These are phyloP conservation scores for Pseudorhiza aurosa DNA, from an alignment of 30 jellyfish, hydroid and myxozoan genomes.

Conservation along the genomic window DNA sequence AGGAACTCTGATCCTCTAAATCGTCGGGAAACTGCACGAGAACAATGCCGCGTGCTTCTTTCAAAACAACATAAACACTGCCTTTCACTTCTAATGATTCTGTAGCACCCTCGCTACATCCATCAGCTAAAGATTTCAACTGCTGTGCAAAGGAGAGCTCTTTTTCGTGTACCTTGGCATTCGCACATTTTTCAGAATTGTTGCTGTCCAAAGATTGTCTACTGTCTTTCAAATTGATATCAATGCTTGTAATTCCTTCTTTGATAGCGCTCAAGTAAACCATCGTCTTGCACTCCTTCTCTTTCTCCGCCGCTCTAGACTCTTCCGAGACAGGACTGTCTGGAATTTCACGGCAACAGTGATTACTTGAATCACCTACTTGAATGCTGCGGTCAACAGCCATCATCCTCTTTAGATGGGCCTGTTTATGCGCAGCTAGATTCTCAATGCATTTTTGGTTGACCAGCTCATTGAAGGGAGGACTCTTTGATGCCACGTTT, in stretches of 20 bases:
- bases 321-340: too few species aligned
- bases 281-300: too few species aligned
- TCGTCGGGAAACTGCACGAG: slow-evolving; percentile 8
- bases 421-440: neutral
- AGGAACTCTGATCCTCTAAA: neutral
- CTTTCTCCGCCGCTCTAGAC: too few species aligned
- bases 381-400: slow-evolving; percentile 25
- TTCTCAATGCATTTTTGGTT: neutral
- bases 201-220: neutral
- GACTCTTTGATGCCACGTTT: neutral
- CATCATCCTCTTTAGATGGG: neutral
- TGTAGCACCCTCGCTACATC: neutral
- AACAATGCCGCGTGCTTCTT: neutral
- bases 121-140: slow-evolving; percentile 14
- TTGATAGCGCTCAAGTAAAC: too few species aligned
- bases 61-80: slow-evolving; percentile 14
- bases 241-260: too few species aligned
- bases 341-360: too few species aligned
- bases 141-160: slow-evolving; percentile 2
- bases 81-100: neutral
- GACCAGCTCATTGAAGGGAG: neutral
- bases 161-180: neutral
- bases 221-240: neutral
- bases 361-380: neutral
- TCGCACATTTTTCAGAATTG: neutral